Conservation (phyloP, 2,797 vertebrate genomes). For the Taeniopygia guttata region DNA sequence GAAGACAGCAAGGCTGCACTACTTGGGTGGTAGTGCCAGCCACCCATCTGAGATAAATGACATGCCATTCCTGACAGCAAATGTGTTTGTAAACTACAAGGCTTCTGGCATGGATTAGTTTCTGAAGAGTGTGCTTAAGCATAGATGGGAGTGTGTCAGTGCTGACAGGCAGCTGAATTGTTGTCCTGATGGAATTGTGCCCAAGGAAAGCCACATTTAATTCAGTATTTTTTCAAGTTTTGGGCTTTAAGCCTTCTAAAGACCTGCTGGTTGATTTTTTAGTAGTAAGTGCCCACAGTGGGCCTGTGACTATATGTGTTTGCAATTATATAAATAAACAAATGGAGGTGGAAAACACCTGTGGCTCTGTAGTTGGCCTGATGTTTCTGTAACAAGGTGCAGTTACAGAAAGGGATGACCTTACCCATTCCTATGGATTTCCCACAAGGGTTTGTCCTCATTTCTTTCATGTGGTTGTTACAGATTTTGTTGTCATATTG, state of each 20-base stretch:
- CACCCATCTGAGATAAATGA: neutral
- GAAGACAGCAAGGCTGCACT: neutral
- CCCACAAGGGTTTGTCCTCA: neutral
- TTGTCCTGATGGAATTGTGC: neutral
- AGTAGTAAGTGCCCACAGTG: neutral
- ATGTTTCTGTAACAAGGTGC: neutral
- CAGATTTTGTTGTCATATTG: neutral
- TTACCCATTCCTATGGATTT: neutral
- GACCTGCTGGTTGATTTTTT: neutral
- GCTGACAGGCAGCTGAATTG: neutral
- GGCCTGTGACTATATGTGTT: neutral
- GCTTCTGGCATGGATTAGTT: neutral
- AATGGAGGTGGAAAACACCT: accelerated
- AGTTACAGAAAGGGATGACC: neutral
- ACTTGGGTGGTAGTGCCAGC: neutral
- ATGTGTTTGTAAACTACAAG: neutral
- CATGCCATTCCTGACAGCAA: neutral
- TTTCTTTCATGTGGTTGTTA: neutral
- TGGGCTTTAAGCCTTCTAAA: neutral
- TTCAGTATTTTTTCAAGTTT: neutral
- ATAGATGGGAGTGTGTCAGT: neutral
- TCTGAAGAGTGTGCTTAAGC: neutral
- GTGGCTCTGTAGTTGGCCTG: neutral
- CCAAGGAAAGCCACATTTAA: neutral
- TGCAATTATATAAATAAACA: neutral